Evolutionary conservation across 2,797 vertebrate species (phyloP).

Genomic region (Emys orbicularis): DNA sequence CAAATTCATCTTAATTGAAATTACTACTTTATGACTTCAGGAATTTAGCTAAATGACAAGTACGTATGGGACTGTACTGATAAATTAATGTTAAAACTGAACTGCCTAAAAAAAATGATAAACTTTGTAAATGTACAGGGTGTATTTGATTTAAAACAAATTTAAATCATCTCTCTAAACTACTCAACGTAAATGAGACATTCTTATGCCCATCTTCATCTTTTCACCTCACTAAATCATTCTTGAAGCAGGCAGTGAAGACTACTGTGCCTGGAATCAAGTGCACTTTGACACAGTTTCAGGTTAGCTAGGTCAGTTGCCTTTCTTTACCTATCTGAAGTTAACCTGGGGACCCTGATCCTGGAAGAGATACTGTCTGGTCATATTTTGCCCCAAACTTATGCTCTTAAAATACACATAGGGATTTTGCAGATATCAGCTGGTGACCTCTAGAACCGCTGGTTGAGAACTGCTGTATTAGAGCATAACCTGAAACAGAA

Average conservation of each 20-base stretch:
- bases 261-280: fast-evolving
- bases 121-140: no score
- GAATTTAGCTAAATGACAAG: no score
- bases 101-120: no score
- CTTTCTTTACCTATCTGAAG: neutral
- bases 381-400: neutral
- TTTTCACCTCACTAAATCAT: neutral
- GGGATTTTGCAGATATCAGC: neutral
- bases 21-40: neutral
- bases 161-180: no score
- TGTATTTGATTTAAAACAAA: no score
- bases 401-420: neutral
- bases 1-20: neutral
- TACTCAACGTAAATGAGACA: no score
- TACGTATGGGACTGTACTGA: no score
- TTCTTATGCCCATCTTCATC: no score
- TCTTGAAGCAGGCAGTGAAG: neutral
- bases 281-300: neutral
- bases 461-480: neutral
- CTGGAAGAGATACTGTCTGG: neutral
- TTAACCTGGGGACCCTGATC: neutral
- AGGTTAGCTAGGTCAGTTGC: neutral
- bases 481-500: neutral
- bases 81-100: no score
- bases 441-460: neutral